phyloP scores from a whole-genome alignment of 1,140 invertebrate genomes.

The Drosophila teissieri region DNA sequence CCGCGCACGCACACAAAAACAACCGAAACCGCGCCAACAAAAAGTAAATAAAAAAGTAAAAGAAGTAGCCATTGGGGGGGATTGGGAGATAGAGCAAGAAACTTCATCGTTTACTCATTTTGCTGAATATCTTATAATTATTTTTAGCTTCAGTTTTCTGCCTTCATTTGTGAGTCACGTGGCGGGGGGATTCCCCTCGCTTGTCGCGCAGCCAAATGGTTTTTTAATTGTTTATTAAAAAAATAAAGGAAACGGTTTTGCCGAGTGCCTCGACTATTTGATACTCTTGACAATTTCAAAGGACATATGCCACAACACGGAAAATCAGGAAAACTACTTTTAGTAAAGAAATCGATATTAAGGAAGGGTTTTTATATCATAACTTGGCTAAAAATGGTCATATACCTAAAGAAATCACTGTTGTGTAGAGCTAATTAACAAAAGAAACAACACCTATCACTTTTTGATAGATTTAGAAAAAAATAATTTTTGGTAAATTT shows the following conservation, averaged over 20 bases:
- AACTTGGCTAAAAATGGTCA: no score
- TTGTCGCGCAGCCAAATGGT: constrained; percentile 24
- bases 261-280: no score
- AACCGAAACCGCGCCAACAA: constrained; percentile 11
- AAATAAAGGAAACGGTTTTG: neutral
- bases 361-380: no score
- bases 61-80: constrained; percentile 1
- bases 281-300: no score
- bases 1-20: constrained; percentile 1
- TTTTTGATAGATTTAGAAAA: no score
- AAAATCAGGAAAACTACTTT: no score
- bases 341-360: no score
- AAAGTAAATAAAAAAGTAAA: constrained; percentile 11
- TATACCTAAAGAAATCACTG: no score
- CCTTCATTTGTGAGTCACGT: constrained; percentile 26
- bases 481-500: no score
- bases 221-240: constrained; percentile 47
- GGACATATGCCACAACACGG: no score
- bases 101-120: constrained; percentile 42
- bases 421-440: no score
- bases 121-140: constrained; percentile 40
- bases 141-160: constrained; percentile 43
- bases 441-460: no score
- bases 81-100: constrained; percentile 15
- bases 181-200: constrained; percentile 16